Evolutionary conservation across 2,888 invertebrate species (phyloP), one percentile per base, ranked within the genome.

Genomic region (Chelonus formosanus): DNA sequence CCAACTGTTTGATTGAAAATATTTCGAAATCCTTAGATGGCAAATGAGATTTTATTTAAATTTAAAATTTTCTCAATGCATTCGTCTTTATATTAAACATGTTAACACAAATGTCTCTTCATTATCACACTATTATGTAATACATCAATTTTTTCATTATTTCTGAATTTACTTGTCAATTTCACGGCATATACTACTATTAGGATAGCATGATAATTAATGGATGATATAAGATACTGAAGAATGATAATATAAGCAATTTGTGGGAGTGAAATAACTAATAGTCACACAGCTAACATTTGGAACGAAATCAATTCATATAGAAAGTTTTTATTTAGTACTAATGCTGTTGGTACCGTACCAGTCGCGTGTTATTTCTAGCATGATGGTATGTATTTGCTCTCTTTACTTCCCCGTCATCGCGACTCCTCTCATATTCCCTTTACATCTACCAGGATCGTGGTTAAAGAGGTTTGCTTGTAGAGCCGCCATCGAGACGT

Each of bases 1-100:
- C 82, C 83, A 67, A 69, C 75, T 83, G 79, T 82, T 81, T 83
- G 83, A 84, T 83, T 84, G 84, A 84, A 83, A 83, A 83, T 83
- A 80, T 84, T 83, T 83, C 75, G 76, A 78, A 78, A 77, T 76
- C 78, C 78, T 65, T 77, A 66, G 64, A 74, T 76, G 79, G 79
- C 75, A 81, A 78, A 75, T 65, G 72, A 63, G 61, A 65, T 73
- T 69, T 70, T 70, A 52, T 34, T 20, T 20, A 20, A 20, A 20
- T 20, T 20, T 20, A 20, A 20, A 20, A 20, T 20, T 20, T 20
- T 2, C 20, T 2, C 20, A 20, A 20, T 20, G 20, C 20, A 20
- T 20, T 20, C 20, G 20, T 2, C 2, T 20, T 20, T 1, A 20
- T 20, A 20, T 20, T 20, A 20, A 20, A 20, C 2, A 20, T 20